A percentile compares a stretch with the other conserved stretches of the same genome.
phyloP scores from a whole-genome alignment of 2,797 vertebrate species.

The Acestrorhynchus altus region DNA sequence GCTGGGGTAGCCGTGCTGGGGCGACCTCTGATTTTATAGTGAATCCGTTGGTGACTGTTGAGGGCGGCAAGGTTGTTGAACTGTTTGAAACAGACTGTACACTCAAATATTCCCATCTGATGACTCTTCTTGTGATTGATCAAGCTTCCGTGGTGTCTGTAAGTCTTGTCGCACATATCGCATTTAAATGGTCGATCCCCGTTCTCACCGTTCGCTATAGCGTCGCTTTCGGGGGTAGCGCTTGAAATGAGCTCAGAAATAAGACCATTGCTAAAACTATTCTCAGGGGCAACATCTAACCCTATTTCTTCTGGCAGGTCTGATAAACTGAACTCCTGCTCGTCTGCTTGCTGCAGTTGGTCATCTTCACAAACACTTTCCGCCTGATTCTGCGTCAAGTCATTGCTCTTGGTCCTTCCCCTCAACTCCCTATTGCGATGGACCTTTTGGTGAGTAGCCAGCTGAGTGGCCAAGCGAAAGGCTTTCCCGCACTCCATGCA shows the following conservation, averaged over 20 bases:
- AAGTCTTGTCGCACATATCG: conserved; percentile 79
- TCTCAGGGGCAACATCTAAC: conserved; percentile 48
- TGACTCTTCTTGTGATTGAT: conserved; percentile 83
- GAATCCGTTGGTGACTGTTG: conserved; percentile 87
- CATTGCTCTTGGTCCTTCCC: conserved; percentile 57
- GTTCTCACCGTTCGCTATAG: conserved; percentile 64
- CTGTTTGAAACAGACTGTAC: conserved; percentile 79
- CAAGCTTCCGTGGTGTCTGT: conserved; percentile 81
- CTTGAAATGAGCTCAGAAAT: conserved; percentile 54
- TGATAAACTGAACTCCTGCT: conserved; percentile 53
- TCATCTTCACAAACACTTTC: conserved; percentile 47
- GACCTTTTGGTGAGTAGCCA: conserved; percentile 78
- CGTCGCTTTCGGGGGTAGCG: conserved; percentile 63
- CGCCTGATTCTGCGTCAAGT: conserved; percentile 54
- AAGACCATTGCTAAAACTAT: conserved; percentile 49
- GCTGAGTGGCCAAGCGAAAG: conserved; percentile 81
- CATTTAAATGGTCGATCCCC: conserved; percentile 76
- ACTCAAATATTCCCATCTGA: conserved; percentile 80
- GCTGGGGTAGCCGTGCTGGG: conserved; percentile 40
- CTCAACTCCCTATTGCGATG: conserved; percentile 67
- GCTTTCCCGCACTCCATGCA: conserved; percentile 81
- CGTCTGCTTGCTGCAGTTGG: conserved; percentile 42
- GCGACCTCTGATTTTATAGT: conserved; percentile 70
- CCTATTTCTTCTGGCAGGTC: conserved; percentile 52
- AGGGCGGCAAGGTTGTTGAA: conserved; percentile 89